Conservation (phyloP, 2,797 vertebrate genomes). For the Poeciliopsis presidionis region DNA sequence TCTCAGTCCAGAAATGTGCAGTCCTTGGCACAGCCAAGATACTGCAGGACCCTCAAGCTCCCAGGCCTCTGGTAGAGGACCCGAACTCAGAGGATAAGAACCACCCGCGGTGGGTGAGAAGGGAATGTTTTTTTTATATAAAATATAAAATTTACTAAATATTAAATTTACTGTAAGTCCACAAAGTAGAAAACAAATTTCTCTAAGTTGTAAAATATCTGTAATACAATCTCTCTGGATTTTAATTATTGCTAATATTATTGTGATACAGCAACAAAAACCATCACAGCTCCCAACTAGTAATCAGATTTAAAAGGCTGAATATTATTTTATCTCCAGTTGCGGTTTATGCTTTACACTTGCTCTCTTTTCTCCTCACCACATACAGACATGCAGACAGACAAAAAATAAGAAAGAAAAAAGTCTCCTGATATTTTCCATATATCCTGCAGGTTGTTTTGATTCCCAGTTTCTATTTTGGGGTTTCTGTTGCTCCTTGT, state of each 20-base stretch:
- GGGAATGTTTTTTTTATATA: too few relatives aligned
- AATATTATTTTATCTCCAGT: neutral
- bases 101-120: too few relatives aligned
- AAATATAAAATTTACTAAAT: too few relatives aligned
- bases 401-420: neutral
- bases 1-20: too few relatives aligned
- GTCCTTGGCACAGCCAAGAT: too few relatives aligned
- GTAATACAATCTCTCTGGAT: neutral
- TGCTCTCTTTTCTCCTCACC: neutral
- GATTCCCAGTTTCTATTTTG: neutral
- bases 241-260: neutral
- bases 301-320: neutral
- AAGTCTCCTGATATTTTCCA: neutral
- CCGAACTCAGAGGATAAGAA: too few relatives aligned
- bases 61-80: too few relatives aligned
- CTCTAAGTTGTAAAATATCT: neutral
- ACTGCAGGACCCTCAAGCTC: too few relatives aligned
- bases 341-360: neutral
- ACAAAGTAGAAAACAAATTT: neutral
- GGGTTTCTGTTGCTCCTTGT: neutral
- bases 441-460: neutral
- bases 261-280: neutral
- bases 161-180: neutral
- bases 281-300: neutral
- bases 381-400: neutral